Evolutionary conservation across 1,140 invertebrate genomes (phyloP), one percentile per base, ranked within the genome.

Genomic region (Dreissena rostriformis): DNA sequence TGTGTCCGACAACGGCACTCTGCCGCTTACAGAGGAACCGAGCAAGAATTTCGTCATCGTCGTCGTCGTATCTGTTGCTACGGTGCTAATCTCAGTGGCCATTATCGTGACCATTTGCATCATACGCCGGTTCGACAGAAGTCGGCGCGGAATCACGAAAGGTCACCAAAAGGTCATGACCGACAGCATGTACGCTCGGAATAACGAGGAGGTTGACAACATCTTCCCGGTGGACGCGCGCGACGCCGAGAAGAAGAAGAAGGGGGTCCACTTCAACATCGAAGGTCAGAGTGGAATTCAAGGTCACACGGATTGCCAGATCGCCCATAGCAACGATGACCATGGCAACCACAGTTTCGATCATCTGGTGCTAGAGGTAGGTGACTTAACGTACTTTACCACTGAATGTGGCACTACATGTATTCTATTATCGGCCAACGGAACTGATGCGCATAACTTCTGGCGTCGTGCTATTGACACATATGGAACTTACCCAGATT

Each of bases 41-140:
- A 77, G 65, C 51, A 68, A 75, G 39, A 84, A 84, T 57, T 84
- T 84, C 70, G 67, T 84, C 17, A 84, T 84, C 39, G 74, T 66
- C 28, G 82, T 77, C 26, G 67, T 63, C 22, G 82, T 84, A 0
- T 55, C 73, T 10, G 57, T 68, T 17, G 67, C 76, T 5, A 84
- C 82, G 2, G 61, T 84, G 22, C 67, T 84, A 4, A 77, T 84
- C 28, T 84, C 82, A 12, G 63, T 67, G 7, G 82, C 73, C 0
- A 84, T 84, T 28, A 84, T 84, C 26, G 82, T 78, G 4, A 84
- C 82, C 14, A 84, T 84, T 29, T 84, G 82, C 51, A 84, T 84
- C 28, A 78, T 84, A 19, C 82, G 82, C 24, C 51, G 74, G 22
- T 66, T 84, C n/a, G 82, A 84, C 61, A 22, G 24, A 14, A 39